phyloP scores from a whole-genome alignment of 1,140 invertebrate species.

The Euschistus heros region DNA sequence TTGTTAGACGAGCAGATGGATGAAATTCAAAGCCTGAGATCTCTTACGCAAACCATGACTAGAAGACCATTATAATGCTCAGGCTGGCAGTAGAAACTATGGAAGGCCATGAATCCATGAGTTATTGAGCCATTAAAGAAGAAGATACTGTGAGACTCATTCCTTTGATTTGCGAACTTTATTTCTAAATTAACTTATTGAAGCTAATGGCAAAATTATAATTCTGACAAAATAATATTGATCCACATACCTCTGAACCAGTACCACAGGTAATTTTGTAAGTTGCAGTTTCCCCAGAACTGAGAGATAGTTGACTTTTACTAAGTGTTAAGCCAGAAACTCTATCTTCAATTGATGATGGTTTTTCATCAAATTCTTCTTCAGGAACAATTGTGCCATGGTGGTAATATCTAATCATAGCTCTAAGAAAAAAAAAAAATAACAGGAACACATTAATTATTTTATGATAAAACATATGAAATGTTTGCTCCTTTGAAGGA shows the following conservation, averaged over 20 bases:
- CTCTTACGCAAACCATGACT: no score
- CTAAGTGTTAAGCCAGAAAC: constrained; percentile 5
- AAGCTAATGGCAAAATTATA: no score
- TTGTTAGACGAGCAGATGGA: no score
- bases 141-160: no score
- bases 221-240: no score
- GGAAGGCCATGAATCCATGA: no score
- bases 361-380: background rate
- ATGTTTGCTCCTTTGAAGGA: background rate
- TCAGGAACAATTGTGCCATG: constrained; percentile 28
- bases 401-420: constrained; percentile 31
- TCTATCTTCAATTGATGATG: background rate
- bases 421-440: constrained; percentile 26
- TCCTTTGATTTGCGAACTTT: no score
- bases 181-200: no score
- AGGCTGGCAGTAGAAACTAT: no score
- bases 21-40: no score
- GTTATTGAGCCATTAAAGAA: no score
- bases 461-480: background rate
- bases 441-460: background rate
- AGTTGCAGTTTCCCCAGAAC: background rate
- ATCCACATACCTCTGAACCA: background rate
- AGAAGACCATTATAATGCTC: no score
- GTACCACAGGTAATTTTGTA: background rate
- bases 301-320: background rate